phyloP scores from a whole-genome alignment of 2,113 vertebrate species.

The Nematolebias whitei region DNA sequence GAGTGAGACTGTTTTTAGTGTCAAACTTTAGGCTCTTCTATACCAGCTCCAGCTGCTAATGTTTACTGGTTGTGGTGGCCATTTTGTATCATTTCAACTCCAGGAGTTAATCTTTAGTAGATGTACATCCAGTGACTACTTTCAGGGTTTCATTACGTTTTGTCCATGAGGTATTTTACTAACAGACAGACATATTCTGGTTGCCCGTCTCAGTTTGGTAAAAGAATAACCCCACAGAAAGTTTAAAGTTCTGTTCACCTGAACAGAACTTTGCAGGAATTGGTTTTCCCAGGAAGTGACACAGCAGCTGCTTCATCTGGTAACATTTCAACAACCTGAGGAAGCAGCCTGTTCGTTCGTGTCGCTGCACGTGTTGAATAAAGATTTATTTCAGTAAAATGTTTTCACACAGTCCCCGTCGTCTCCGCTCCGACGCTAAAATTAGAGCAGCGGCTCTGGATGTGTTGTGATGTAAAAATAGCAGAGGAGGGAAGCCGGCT shows the following conservation, averaged over 20 bases:
- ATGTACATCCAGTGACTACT: too few relatives aligned
- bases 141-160: too few relatives aligned
- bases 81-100: too few relatives aligned
- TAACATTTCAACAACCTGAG: too few relatives aligned
- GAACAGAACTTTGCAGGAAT: neutral
- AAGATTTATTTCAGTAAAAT: constrained; percentile 22
- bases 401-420: constrained; percentile 27
- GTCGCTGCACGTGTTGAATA: constrained; percentile 39
- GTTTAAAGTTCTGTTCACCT: neutral
- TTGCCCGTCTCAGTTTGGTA: neutral
- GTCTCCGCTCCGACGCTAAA: constrained; percentile 42
- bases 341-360: constrained; percentile 1
- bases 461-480: constrained; percentile 60
- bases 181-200: neutral
- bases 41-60: too few relatives aligned
- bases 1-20: neutral
- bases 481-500: constrained; percentile 40
- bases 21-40: too few relatives aligned
- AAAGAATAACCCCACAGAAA: too few relatives aligned
- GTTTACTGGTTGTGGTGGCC: too few relatives aligned
- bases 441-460: constrained; percentile 57
- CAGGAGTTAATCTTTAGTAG: too few relatives aligned
- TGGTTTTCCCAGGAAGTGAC: neutral
- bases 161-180: too few relatives aligned
- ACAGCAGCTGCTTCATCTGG: too few relatives aligned